A percentile compares a stretch with the other conserved stretches of the same genome.
phyloP scores from a whole-genome alignment of 2,888 invertebrate genomes.

The Lycophotia porphyrea region DNA sequence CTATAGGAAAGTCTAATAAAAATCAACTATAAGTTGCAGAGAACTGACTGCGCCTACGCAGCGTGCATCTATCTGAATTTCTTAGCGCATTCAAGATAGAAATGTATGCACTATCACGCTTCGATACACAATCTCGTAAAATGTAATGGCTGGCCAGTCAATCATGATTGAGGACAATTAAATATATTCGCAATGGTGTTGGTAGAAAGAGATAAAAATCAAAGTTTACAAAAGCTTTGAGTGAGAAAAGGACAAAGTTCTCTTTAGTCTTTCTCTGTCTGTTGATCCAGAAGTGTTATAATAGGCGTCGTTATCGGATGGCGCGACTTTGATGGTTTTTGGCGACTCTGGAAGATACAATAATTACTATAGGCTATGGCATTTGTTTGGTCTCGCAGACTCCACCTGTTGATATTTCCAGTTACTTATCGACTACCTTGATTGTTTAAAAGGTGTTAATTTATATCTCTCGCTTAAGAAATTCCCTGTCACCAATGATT shows the following conservation, averaged over 20 bases:
- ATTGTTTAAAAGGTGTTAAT: not conserved
- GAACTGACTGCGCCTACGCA: conserved; percentile 36
- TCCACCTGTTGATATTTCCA: not conserved
- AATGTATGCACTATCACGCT: conserved; percentile 46
- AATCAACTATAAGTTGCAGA: conserved; percentile 26
- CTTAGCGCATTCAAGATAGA: conserved; percentile 18
- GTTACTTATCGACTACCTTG: not conserved
- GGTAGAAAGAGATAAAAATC: conserved; percentile 3
- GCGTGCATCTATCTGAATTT: conserved; percentile 2
- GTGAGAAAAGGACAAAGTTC: not conserved
- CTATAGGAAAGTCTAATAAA: conserved; percentile 36
- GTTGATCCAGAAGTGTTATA: conserved; percentile 1
- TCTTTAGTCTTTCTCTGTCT: conserved; percentile 15
- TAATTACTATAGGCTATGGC: not conserved
- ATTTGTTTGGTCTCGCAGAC: not conserved
- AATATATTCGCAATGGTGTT: conserved; percentile 26
- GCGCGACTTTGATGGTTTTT: not conserved
- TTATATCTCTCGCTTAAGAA: not conserved
- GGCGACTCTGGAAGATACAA: not conserved
- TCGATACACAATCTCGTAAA: conserved; percentile 16
- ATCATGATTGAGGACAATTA: conserved; percentile 33
- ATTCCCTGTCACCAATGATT: not conserved
- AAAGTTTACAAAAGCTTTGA: not conserved
- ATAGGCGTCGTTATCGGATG: not conserved
- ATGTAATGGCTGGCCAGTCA: conserved; percentile 23